A percentile compares a stretch with the other conserved stretches of the same genome.
Evolutionary conservation across 2,888 invertebrate genomes (phyloP).

Genomic region (Anorthoa munda): DNA sequence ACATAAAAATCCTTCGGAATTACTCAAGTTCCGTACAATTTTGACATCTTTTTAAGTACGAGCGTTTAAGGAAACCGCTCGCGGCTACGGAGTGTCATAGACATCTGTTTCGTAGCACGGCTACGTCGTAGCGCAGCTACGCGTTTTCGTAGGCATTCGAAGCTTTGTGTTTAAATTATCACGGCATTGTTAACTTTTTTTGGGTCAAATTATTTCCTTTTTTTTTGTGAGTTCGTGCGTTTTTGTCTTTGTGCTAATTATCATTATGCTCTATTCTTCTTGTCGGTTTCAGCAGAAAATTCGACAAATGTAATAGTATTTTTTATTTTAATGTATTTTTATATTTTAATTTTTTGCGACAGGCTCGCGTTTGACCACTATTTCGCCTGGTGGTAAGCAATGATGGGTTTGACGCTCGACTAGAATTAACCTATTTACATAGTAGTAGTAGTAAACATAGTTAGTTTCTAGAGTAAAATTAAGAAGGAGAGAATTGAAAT

Average conservation of each 20-base stretch:
- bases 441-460: too few relatives aligned
- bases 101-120: slow-evolving; percentile 61
- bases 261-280: slow-evolving; percentile 27
- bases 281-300: background rate
- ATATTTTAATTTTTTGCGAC: too few relatives aligned
- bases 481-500: background rate
- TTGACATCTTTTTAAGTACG: slow-evolving; percentile 64
- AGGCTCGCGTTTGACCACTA: too few relatives aligned
- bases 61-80: slow-evolving; percentile 61
- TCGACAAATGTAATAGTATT: background rate
- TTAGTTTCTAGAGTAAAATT: too few relatives aligned
- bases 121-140: slow-evolving; percentile 51
- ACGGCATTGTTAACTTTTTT: slow-evolving; percentile 55
- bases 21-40: slow-evolving; percentile 62
- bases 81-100: slow-evolving; percentile 58
- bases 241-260: slow-evolving; percentile 42
- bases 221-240: slow-evolving; percentile 35
- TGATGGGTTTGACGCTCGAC: too few relatives aligned
- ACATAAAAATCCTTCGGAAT: slow-evolving; percentile 63
- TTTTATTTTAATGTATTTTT: background rate
- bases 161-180: slow-evolving; percentile 60
- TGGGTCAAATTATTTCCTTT: slow-evolving; percentile 33
- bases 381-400: too few relatives aligned
- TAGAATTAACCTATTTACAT: too few relatives aligned
- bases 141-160: slow-evolving; percentile 51